Conservation (phyloP, 2,113 vertebrate genomes). For the Xyliphius kryptos region DNA sequence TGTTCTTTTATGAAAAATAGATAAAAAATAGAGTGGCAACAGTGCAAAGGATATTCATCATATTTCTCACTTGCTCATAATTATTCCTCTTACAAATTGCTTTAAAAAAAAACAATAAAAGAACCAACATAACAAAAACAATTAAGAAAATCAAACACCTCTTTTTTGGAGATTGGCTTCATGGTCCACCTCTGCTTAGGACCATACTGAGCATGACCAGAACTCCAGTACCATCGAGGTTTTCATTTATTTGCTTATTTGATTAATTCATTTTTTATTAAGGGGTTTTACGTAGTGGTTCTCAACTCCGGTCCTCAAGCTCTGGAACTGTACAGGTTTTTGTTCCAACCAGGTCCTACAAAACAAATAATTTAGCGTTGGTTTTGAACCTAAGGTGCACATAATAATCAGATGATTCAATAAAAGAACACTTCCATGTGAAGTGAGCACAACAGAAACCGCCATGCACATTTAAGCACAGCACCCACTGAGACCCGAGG, state of each 20-base stretch:
- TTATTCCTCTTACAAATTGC: constrained; percentile 64
- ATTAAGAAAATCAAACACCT: constrained; percentile 50
- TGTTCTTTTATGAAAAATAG: constrained; percentile 70
- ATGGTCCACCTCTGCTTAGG: constrained; percentile 46
- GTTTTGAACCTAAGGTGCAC: constrained; percentile 48
- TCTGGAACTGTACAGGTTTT: constrained; percentile 78
- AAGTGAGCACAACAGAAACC: constrained; percentile 66
- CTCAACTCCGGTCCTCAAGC: constrained; percentile 80
- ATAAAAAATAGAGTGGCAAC: constrained; percentile 68
- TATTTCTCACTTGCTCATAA: constrained; percentile 54
- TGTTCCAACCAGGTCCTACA: constrained; percentile 81
- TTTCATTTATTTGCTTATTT: constrained; percentile 50
- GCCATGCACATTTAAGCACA: constrained; percentile 51
- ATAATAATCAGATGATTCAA: constrained; percentile 40
- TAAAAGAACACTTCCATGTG: constrained; percentile 56
- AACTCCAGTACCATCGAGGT: constrained; percentile 65
- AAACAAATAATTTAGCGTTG: constrained; percentile 73
- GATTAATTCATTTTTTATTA: constrained; percentile 39
- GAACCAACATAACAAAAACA: too few species aligned
- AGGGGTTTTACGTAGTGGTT: constrained; percentile 72
- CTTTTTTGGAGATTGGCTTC: constrained; percentile 60
- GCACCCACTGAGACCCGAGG: constrained; percentile 67
- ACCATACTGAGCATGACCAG: constrained; percentile 57
- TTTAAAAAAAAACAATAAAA: constrained; percentile 64
- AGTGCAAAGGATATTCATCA: constrained; percentile 71